Base-by-base conservation (phyloP, 2,888 invertebrate species). In the Hartigia nigra region DNA sequence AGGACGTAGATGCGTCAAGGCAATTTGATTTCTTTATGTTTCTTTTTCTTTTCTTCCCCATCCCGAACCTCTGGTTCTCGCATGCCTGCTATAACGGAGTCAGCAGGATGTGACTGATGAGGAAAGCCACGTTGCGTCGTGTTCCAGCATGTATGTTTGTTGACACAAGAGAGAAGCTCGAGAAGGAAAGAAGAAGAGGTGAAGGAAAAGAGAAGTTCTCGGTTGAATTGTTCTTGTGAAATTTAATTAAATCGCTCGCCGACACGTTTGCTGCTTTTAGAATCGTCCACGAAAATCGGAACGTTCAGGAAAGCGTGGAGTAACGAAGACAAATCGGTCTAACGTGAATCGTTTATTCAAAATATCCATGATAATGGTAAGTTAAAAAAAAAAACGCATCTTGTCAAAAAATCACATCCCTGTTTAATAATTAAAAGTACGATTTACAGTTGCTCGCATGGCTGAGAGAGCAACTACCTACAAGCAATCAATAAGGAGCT, bases 221-320 rank as follows among this genome's bases (percentile, higher is more conserved):
- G 75, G 77, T 79, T 81, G 80, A 34, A 78, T 35, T 78, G 23
- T 77, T 74, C 32, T 72, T 36, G 80, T 79, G 82, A 86, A 82
- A 85, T 83, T 85, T 84, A 81, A 85, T 85, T 82, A 79, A 81
- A 82, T 80, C 79, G 77, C 31, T 36, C 4, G 36, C 32, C 4
- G 31, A 23, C 14, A 72, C 31, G 31, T 34, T 12, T 5, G 32
- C 72, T 12, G 72, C 31, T 14, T 3, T 55, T 55, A 55, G 2
- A 55, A 23, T 55, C 55, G 55, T 55, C 5, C 1, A 55, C 23
- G 23, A 55, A 55, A 55, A 23, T 55, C 14, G 14, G 1, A 23
- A 0, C 55, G 9, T 23, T 55, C 23, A 55, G 55, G 23, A 55
- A 23, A 55, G 23, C 55, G 55, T 55, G 23, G 23, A 55, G 55